A percentile compares a stretch with the other conserved stretches of the same genome.
phyloP scores from a whole-genome alignment of 1,140 invertebrate genomes.

The Plutomurus gul region DNA sequence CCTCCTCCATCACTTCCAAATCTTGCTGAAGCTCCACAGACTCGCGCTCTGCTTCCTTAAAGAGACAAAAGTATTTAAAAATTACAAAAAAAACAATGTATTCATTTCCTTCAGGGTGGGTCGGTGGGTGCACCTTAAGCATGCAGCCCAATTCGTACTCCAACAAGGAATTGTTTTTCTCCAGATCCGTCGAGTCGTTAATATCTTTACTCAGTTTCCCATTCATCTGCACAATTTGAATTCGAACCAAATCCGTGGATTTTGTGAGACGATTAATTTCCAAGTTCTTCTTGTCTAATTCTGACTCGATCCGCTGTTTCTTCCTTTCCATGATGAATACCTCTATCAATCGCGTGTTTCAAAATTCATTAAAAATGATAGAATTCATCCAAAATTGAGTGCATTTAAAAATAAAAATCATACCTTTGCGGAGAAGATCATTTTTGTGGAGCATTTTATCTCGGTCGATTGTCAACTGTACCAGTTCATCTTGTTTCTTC shows the following conservation, averaged over 20 bases:
- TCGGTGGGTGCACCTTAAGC: no score
- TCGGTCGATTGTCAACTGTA: conserved; percentile 68
- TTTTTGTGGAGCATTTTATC: conserved; percentile 68
- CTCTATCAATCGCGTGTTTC: conserved; percentile 61
- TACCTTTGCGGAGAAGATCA: conserved; percentile 67
- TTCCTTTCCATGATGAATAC: conserved; percentile 76
- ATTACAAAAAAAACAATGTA: background rate
- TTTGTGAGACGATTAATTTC: conserved; percentile 65
- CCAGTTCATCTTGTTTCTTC: conserved; percentile 70
- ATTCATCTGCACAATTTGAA: conserved; percentile 66
- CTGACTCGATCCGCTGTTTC: conserved; percentile 68
- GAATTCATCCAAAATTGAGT: no score
- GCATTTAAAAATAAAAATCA: conserved; percentile 57
- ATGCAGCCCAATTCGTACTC: conserved; percentile 61
- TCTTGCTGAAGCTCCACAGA: conserved; percentile 64
- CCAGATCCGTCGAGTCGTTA: conserved; percentile 65
- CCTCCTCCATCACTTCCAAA: conserved; percentile 67
- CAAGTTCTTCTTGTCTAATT: conserved; percentile 64
- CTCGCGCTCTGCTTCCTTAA: conserved; percentile 67
- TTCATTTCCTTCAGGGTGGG: conserved; percentile 59
- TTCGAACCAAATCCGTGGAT: conserved; percentile 65
- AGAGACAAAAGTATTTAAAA: no score
- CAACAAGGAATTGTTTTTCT: conserved; percentile 64
- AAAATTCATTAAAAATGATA: conserved; percentile 6
- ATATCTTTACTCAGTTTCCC: conserved; percentile 64